These are phyloP conservation scores for Melanotaenia boesemani DNA, from an alignment of 2,797 vertebrate genomes.

Conservation along the genomic window DNA sequence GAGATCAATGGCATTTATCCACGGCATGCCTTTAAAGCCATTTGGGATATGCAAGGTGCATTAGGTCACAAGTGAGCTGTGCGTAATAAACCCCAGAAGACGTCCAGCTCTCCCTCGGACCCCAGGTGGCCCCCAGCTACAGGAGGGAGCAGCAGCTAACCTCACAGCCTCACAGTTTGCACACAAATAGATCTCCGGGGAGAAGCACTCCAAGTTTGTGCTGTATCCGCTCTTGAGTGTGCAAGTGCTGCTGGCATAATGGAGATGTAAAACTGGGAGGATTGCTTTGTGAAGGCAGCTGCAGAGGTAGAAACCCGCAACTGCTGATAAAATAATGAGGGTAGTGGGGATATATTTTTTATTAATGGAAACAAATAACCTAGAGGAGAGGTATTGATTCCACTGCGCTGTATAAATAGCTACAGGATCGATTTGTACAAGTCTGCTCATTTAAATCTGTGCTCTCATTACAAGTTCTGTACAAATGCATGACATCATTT, in stretches of 20 bases:
- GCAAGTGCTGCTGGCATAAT: constrained; percentile 31
- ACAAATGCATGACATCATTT: background rate
- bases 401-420: constrained; percentile 15
- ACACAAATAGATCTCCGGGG: constrained; percentile 67
- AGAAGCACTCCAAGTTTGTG: constrained; percentile 42
- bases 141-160: constrained; percentile 33
- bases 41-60: constrained; percentile 30
- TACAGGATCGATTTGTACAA: constrained; percentile 28
- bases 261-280: constrained; percentile 19
- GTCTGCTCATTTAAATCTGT: constrained; percentile 25
- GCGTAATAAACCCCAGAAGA: constrained; percentile 54
- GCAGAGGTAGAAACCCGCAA: constrained; percentile 8
- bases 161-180: constrained; percentile 54
- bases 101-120: constrained; percentile 44
- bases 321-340: constrained; percentile 25
- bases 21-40: constrained; percentile 4
- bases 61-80: constrained; percentile 38
- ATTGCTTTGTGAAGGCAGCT: too few relatives aligned
- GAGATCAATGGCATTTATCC: constrained; percentile 25
- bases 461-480: background rate
- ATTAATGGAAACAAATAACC: constrained; percentile 32
- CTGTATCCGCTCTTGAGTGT: constrained; percentile 33
- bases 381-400: constrained; percentile 3
- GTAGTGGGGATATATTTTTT: constrained; percentile 7
- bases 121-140: constrained; percentile 59